Evolutionary conservation across 2,113 vertebrate species (phyloP), one percentile per base, ranked within the genome.

Genomic region (Gobius niger): DNA sequence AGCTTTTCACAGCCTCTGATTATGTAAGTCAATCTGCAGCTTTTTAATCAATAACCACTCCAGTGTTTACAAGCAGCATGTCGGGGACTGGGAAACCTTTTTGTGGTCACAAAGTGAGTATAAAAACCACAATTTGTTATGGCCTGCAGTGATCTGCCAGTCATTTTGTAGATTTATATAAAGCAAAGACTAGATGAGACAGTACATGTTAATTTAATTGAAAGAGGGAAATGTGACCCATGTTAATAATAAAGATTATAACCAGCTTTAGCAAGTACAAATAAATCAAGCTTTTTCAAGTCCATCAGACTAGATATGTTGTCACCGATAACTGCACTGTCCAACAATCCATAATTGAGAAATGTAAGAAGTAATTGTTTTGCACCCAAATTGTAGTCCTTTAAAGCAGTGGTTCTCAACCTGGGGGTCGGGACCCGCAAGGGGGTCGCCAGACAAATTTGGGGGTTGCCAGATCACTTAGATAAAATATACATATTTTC

Each of bases 1-100:
- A 82, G 69, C 70, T 72, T 63, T 67, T 62, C 66, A 57, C 72
- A 70, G 67, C 67, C 62, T 76, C 53, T 73, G 75, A 78, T 79
- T 75, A 78, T 76, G 63, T 75, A 73, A 77, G 67, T 46, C 77
- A 84, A 87, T 87, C 82, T 85, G 82, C 75, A 47, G 80, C 83
- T 79, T 82, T 85, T 87, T 81, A 87, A 87, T 90, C 88, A 85
- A 88, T 86, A 86, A 75, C 81, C 73, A 70, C 82, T 84, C 73
- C 78, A 52, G 72, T 86, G 81, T 89, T 87, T 88, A 87, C 78
- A 83, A 83, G 86, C 68, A 82, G 85, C 82, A 73, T 65, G 76
- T 82, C 44, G 71, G 69, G 67, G 68, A 56, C 59, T 44, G 57
- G 18, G 77, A 51, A 80, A 77, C 64, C 73, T 70, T 87, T 57